Evolutionary conservation across 2,113 vertebrate species (phyloP).

Genomic region (Suricata suricatta): DNA sequence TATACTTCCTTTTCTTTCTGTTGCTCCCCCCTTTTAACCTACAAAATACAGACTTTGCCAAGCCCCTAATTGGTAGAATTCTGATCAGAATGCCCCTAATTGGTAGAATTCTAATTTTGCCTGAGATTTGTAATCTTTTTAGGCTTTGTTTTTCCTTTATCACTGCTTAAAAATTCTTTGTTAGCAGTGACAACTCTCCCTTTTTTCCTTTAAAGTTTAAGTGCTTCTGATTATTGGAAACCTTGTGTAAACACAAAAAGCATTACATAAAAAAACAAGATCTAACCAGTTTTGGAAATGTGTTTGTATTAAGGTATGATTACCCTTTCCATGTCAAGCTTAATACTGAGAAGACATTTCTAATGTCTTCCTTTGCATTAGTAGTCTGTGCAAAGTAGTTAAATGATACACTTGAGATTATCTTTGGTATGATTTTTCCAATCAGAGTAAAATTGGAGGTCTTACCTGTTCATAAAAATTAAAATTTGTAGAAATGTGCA

Average conservation of each 20-base stretch:
- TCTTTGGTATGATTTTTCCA: not conserved
- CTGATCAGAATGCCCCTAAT: not conserved
- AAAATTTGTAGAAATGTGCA: not conserved
- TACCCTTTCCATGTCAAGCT: not conserved
- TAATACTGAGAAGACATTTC: not conserved
- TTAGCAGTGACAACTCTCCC: not conserved
- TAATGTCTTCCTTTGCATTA: not conserved
- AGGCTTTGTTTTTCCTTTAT: not conserved
- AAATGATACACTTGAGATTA: not conserved
- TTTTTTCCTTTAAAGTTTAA: not conserved
- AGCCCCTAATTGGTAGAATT: not conserved
- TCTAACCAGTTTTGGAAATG: not conserved
- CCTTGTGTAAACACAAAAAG: not conserved
- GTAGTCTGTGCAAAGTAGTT: not conserved
- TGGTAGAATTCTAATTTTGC: not conserved
- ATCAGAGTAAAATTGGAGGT: not conserved
- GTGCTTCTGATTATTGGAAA: conserved; percentile 10
- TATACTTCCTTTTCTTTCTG: not conserved
- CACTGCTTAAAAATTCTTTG: not conserved
- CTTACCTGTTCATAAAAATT: not conserved
- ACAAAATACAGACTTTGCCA: not conserved
- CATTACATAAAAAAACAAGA: not conserved
- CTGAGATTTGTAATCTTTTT: not conserved
- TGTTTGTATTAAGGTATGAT: not conserved
- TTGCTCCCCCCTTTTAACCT: not conserved